Evolutionary conservation across 2,113 vertebrate genomes (phyloP), one percentile per base, ranked within the genome.

Genomic region (Campylorhamphus procurvoides): DNA sequence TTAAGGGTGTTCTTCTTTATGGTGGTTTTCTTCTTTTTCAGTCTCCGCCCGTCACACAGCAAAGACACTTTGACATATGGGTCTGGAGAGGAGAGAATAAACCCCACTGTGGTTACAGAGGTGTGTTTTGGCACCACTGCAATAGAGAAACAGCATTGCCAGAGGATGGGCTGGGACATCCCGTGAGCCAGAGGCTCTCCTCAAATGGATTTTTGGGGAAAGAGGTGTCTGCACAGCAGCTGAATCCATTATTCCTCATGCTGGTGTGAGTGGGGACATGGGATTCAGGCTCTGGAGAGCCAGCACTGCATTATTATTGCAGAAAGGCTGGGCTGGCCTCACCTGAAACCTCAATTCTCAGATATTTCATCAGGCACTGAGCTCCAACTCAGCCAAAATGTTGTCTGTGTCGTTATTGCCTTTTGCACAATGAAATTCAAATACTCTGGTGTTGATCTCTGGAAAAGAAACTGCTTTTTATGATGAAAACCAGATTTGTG

Each of bases 11-110:
- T 99, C 97, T 99, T 99, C 95, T 99, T 99, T 50, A 99, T 99
- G 96, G 99, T 99, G 6, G 99, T 99, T 98, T 99, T 99, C 98
- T 99, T 99, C 98, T 99, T 99, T 97, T 99, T 99, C 95, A 99
- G 98, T 40, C 99, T 99, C 73, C 99, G 98, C 49, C 99, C 99
- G 2, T 99, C 99, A 81, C 99, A 99, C 47, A 99, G 99, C 92
- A 99, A 98, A 72, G 99, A 99, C 82, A 99, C 99, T 97, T 99
- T 99, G 92, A 99, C 99, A 15, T 99, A 99, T 0, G 99, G 99
- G 98, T 99, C 99, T 98, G 73, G 64, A 75, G 35, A 91, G 66
- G 46, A 79, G 46, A 90, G 0, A 84, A 74, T 59, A 52, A 28
- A 68, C 90, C 15, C 35, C 25, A 15, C 81, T 77, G 68, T 78